Evolutionary conservation across 2,113 vertebrate species (phyloP).

Genomic region (Holacanthus passer): DNA sequence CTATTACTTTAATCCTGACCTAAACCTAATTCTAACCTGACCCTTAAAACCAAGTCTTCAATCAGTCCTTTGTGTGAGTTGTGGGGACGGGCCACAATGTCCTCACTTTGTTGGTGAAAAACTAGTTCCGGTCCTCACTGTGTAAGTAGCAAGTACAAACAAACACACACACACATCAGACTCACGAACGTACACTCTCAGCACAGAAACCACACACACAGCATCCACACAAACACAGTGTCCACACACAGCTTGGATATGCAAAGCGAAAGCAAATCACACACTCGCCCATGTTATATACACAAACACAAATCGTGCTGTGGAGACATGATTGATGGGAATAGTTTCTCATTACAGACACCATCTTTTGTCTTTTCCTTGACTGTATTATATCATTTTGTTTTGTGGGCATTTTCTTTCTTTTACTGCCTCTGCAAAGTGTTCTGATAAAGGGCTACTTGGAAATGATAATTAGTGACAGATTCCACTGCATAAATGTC

Average conservation of each 20-base stretch:
- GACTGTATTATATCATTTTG: not conserved
- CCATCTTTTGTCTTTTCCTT: not conserved
- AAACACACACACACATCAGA: constrained; percentile 39
- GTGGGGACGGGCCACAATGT: too few relatives aligned
- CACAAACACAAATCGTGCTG: not conserved
- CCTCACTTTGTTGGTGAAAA: too few relatives aligned
- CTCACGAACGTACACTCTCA: constrained; percentile 1
- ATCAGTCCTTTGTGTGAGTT: too few relatives aligned
- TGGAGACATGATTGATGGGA: constrained; percentile 13
- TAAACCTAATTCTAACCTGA: too few relatives aligned
- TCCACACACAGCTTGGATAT: not conserved
- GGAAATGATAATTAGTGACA: constrained; percentile 3
- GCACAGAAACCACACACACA: constrained; percentile 9
- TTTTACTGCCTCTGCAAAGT: not conserved
- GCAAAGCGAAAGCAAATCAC: constrained; percentile 28
- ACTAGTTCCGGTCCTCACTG: too few relatives aligned
- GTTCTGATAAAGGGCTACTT: not conserved
- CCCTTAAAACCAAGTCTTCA: too few relatives aligned
- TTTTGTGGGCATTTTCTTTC: not conserved
- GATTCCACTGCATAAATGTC: constrained; percentile 29
- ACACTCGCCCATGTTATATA: not conserved
- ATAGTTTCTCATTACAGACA: constrained; percentile 17
- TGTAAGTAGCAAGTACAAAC: too few relatives aligned
- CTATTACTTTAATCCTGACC: too few relatives aligned
- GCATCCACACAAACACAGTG: not conserved